Conservation (phyloP, 2,888 invertebrate genomes). For the Dione vanillae region DNA sequence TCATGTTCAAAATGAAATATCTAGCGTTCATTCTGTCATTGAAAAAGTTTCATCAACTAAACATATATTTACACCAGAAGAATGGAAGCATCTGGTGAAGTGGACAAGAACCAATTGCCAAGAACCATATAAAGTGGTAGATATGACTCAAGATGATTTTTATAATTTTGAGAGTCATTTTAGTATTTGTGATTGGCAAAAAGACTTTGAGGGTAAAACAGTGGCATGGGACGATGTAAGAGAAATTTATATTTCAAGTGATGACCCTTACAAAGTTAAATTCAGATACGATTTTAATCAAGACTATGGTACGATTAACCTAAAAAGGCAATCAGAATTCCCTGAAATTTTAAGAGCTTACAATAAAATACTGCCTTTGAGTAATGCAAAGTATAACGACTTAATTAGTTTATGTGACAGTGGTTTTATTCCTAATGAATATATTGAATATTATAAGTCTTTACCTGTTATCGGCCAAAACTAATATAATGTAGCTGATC, state of each 20-base stretch:
- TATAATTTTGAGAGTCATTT: constrained; percentile 10
- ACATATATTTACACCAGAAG: constrained; percentile 23
- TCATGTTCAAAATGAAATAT: constrained; percentile 14
- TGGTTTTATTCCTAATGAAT: constrained; percentile 13
- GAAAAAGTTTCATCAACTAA: constrained; percentile 25
- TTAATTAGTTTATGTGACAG: constrained; percentile 16
- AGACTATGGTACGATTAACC: constrained; percentile 3
- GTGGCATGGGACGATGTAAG: constrained; percentile 15
- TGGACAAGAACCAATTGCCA: constrained; percentile 15
- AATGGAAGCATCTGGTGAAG: constrained; percentile 20
- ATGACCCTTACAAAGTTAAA: constrained; percentile 18
- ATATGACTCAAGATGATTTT: constrained; percentile 23
- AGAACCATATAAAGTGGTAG: constrained; percentile 12
- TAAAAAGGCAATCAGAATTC: background rate
- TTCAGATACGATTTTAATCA: constrained; percentile 20
- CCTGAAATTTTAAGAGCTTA: constrained; percentile 8
- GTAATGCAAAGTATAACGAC: constrained; percentile 12
- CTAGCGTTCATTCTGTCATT: constrained; percentile 14
- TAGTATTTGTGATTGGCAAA: constrained; percentile 13
- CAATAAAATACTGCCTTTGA: constrained; percentile 8
- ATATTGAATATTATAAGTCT: constrained; percentile 12
- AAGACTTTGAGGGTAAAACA: constrained; percentile 2
- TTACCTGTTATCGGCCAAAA: background rate
- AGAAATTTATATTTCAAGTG: constrained; percentile 21
- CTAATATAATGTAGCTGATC: background rate